phyloP scores from a whole-genome alignment of 92 coral and sea anemone genomes.

The Galaxea fascicularis region DNA sequence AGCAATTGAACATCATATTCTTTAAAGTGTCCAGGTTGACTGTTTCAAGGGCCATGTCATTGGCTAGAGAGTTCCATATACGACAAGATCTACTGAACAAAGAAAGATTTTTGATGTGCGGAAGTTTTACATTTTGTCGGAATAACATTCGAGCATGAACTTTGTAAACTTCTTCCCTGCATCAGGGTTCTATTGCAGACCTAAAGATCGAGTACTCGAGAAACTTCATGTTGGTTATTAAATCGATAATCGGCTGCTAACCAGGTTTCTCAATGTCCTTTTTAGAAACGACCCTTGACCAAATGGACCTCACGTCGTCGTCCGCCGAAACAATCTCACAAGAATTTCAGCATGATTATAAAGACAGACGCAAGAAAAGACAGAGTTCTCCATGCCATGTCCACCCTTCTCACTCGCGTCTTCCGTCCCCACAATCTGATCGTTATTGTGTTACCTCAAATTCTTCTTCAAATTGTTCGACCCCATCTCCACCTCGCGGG shows the following conservation, averaged over 20 bases:
- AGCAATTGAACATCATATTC: no score
- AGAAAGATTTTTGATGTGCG: no score
- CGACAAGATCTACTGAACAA: no score
- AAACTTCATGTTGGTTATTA: no score
- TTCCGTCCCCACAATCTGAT: neutral
- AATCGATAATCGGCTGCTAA: neutral
- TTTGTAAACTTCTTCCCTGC: no score
- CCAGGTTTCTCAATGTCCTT: neutral
- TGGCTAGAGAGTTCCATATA: no score
- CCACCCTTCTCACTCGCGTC: neutral
- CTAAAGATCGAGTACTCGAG: no score
- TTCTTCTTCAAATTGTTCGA: constrained; percentile 4
- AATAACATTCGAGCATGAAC: no score
- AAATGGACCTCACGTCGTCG: constrained; percentile 11
- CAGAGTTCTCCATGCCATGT: neutral
- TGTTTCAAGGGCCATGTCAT: no score
- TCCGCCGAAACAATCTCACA: constrained; percentile 16
- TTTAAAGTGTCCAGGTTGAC: no score
- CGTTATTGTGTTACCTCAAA: neutral
- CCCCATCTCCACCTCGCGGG: constrained; percentile 12
- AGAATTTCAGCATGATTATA: neutral
- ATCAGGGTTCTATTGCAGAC: neutral
- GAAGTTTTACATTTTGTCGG: no score
- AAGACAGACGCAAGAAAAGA: neutral
- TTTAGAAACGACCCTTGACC: constrained; percentile 6